Base-by-base conservation (phyloP, 1,140 invertebrate genomes). In the Plectrocnemia conspersa region DNA sequence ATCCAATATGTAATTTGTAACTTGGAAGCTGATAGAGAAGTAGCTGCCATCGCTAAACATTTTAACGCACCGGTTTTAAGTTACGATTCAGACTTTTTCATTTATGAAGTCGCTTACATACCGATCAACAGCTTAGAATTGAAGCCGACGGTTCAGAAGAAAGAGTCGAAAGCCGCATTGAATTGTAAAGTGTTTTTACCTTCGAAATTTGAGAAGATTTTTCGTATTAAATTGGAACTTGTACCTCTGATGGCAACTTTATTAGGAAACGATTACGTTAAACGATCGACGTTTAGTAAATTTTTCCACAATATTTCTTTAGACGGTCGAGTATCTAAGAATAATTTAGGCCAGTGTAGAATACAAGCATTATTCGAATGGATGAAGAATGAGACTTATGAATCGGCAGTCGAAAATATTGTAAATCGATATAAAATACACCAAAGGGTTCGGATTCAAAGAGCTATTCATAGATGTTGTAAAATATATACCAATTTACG, bases 11-110 rank as follows among this genome's bases (percentile, higher is more conserved):
- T 82, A 15, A 77, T 85, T 46, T 87, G 86, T 65, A 79, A 86
- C 50, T 92, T 88, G 72, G 92, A 95, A 74, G 91, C 91, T 32
- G 93, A 96, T 69, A 80, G 83, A 59, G 83, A 91, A 64, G 82
- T 93, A 48, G 89, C 89, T 1, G 81, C 82, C 0, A 63, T 94
- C 44, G 87, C 89, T 0, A 80, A 81, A 58, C 73, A 81, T 44
- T 73, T 92, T 3, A 75, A 86, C 24, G 93, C 89, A 64, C 91
- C 91, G 2, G 82, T 95, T 9, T 63, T 96, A 0, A 93, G 89
- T 65, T 86, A 85, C 61, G 93, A 96, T 69, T 94, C 91, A 1
- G 93, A 96, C 75, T 96, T 93, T 74, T 93, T 83, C 66, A 84
- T 95, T 45, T 91, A 86, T 69, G 85, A 89, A 71, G 78, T 91